Conservation (phyloP, 1,140 invertebrate genomes). For the Pemphigus obesinymphae region DNA sequence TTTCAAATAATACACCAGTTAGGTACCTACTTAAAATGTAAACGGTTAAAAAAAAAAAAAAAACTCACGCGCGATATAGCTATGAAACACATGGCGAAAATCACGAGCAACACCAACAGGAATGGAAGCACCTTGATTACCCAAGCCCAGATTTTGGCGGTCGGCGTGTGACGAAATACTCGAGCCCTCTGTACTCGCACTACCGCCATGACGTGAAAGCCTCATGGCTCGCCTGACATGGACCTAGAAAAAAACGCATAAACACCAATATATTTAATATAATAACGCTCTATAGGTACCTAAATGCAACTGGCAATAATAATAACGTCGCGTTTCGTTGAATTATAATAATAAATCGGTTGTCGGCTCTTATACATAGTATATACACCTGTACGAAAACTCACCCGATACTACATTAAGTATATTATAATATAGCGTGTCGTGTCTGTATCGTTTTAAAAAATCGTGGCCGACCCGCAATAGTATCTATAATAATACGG, state of each 20-base stretch:
- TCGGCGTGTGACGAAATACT: conserved; percentile 28
- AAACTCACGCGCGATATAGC: conserved; percentile 4
- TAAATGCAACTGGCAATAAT: background rate
- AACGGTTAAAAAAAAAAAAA: background rate
- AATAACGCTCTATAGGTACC: background rate
- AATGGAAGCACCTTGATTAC: conserved; percentile 19
- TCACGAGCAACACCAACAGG: background rate
- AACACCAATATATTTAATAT: background rate
- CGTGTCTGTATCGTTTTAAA: too few relatives aligned
- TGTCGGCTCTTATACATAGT: too few relatives aligned
- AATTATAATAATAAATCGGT: too few relatives aligned
- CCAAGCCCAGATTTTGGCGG: conserved; percentile 21
- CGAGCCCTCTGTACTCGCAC: conserved; percentile 17
- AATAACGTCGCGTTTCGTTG: background rate
- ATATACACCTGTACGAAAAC: too few relatives aligned
- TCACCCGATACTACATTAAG: too few relatives aligned
- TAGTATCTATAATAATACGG: background rate
- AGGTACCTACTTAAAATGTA: too few relatives aligned
- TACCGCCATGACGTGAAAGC: conserved; percentile 21
- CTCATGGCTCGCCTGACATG: conserved; percentile 23
- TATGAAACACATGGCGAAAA: conserved; percentile 30
- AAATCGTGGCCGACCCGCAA: background rate
- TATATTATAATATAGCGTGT: too few relatives aligned
- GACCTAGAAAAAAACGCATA: background rate
- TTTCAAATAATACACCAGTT: too few relatives aligned